Evolutionary conservation across 2,113 vertebrate genomes (phyloP).

Genomic region (Gasterosteus aculeatus): DNA sequence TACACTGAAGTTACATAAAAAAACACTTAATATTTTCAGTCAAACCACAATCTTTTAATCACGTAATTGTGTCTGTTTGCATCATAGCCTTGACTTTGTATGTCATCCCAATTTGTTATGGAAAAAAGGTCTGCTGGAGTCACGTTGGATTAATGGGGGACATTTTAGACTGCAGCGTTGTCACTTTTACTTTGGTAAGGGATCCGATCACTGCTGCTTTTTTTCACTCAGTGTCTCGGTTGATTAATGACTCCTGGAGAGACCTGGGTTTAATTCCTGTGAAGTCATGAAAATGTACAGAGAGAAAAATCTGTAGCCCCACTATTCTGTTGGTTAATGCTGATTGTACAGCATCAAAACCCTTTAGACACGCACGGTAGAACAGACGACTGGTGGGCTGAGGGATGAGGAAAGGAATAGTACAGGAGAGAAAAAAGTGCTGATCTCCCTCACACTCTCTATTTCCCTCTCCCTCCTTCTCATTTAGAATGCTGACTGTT

Average conservation of each 20-base stretch:
- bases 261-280: slow-evolving; percentile 18
- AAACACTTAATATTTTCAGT: background rate
- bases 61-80: background rate
- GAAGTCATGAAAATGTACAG: slow-evolving; percentile 39
- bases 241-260: slow-evolving; percentile 33
- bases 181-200: background rate
- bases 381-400: slow-evolving; percentile 73
- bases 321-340: slow-evolving; percentile 58
- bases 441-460: slow-evolving; percentile 44
- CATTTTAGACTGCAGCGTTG: background rate
- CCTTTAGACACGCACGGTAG: slow-evolving; percentile 60
- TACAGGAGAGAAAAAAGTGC: slow-evolving; percentile 64
- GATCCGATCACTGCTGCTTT: background rate
- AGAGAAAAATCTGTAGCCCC: slow-evolving; percentile 32
- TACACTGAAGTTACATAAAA: background rate
- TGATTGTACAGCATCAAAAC: slow-evolving; percentile 46
- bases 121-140: background rate
- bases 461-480: slow-evolving; percentile 36
- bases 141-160: background rate
- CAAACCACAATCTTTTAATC: background rate
- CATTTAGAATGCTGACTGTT: slow-evolving; percentile 68
- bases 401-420: slow-evolving; percentile 68
- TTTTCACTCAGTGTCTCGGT: background rate
- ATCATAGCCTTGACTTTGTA: background rate
- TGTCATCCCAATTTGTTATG: background rate